Percentiles rank a stretch among this genome's conserved stretches.
phyloP scores from a whole-genome alignment of 2,797 vertebrate species.

The Micromesistius poutassou region DNA sequence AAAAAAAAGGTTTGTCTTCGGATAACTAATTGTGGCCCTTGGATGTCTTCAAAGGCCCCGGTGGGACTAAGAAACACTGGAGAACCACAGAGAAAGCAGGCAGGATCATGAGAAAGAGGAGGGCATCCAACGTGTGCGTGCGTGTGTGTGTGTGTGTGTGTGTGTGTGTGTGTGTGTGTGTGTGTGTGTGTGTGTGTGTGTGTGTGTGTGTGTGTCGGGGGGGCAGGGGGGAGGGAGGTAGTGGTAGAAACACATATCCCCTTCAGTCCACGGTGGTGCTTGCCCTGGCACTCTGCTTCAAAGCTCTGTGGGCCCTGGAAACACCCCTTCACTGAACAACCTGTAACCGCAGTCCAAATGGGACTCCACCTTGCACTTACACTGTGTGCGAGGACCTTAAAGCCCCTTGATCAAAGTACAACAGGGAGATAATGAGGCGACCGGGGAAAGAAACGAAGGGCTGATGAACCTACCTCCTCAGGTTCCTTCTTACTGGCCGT shows the following conservation, averaged over 20 bases:
- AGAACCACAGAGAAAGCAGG: constrained; percentile 53
- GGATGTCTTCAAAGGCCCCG: constrained; percentile 63
- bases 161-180: constrained; percentile 8
- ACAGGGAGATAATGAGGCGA: background rate
- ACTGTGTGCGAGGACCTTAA: background rate
- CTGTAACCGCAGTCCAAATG: background rate
- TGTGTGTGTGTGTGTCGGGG: constrained; percentile 10
- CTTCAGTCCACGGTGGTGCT: background rate
- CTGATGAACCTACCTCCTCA: background rate
- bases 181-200: constrained; percentile 7
- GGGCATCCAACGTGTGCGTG: constrained; percentile 21
- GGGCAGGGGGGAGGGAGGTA: no score
- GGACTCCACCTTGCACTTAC: background rate
- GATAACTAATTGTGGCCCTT: constrained; percentile 70
- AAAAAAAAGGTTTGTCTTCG: constrained; percentile 62
- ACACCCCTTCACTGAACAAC: background rate
- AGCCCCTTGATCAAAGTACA: background rate
- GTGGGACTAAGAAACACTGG: constrained; percentile 42
- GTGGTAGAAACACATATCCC: background rate
- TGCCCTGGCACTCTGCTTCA: background rate
- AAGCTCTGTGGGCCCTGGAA: background rate
- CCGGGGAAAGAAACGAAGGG: background rate
- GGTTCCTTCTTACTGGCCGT: background rate
- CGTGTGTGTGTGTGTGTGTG: background rate
- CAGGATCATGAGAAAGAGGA: constrained; percentile 25